These are phyloP conservation scores for Geotria australis DNA, from an alignment of 2,797 vertebrate species.

Conservation along the genomic window DNA sequence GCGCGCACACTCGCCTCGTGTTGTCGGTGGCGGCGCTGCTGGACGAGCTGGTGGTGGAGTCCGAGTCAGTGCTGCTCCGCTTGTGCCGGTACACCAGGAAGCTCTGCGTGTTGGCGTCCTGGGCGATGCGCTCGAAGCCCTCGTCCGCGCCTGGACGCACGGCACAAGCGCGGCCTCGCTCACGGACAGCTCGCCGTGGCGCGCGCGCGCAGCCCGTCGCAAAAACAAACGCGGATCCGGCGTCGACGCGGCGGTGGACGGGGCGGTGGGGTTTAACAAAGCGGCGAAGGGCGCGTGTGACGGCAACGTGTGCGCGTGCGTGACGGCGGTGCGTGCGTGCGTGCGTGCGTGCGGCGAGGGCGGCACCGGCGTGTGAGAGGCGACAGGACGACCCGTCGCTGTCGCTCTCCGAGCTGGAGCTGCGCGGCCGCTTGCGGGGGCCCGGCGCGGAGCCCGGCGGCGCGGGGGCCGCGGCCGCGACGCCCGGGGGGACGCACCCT, in stretches of 20 bases:
- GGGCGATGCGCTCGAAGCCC: conserved; percentile 58
- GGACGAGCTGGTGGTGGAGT: conserved; percentile 86
- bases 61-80: conserved; percentile 84
- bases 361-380: conserved; percentile 44
- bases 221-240: no score
- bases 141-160: no score
- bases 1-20: no score
- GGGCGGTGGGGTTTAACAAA: conserved; percentile 1
- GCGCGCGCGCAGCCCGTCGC: no score
- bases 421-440: conserved; percentile 49
- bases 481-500: no score
- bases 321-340: conserved; percentile 1
- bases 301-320: not conserved
- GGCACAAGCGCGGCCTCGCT: no score
- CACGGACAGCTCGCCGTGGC: no score
- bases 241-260: conserved; percentile 3
- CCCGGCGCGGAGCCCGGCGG: conserved; percentile 25
- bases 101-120: conserved; percentile 85
- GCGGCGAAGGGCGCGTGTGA: conserved; percentile 4
- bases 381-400: conserved; percentile 44
- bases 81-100: conserved; percentile 85
- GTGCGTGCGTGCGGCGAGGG: not conserved
- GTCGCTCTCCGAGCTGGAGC: conserved; percentile 81
- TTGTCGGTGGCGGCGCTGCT: conserved; percentile 83
- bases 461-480: no score